These are phyloP conservation scores for Pachyramphus minor DNA, from an alignment of 2,113 vertebrate genomes.

Conservation along the genomic window DNA sequence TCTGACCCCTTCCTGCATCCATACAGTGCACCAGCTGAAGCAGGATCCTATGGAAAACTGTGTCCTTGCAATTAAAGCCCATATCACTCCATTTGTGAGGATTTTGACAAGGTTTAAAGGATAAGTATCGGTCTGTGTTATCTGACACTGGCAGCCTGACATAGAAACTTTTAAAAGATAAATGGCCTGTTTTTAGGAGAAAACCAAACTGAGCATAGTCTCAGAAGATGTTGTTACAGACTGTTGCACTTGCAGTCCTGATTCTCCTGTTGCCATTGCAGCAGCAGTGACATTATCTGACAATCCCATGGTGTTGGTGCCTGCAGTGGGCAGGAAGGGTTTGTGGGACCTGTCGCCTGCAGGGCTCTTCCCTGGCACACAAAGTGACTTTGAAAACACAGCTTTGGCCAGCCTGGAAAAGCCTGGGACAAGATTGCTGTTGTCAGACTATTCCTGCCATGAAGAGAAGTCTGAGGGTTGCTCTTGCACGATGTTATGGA, in stretches of 20 bases:
- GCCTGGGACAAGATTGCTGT: not conserved
- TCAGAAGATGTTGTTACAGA: not conserved
- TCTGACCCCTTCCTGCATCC: not conserved
- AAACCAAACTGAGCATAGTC: not conserved
- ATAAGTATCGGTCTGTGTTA: not conserved
- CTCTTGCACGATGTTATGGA: accelerated
- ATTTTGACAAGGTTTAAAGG: not conserved
- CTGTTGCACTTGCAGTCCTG: not conserved
- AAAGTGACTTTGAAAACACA: accelerated
- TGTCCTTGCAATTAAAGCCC: not conserved
- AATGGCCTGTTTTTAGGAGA: not conserved
- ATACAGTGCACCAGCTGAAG: accelerated
- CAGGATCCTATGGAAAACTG: not conserved
- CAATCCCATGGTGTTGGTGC: accelerated
- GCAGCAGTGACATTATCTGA: accelerated
- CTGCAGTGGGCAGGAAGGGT: accelerated
- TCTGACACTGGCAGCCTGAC: not conserved
- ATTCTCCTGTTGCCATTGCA: not conserved
- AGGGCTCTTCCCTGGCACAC: not conserved
- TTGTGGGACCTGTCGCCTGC: not conserved
- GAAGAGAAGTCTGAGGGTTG: accelerated
- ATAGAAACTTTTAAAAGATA: not conserved
- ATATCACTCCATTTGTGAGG: not conserved
- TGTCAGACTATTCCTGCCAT: not conserved
- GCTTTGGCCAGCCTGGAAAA: not conserved